Evolutionary conservation across 1,140 invertebrate species (phyloP).

Genomic region (Ceratina calcarata): DNA sequence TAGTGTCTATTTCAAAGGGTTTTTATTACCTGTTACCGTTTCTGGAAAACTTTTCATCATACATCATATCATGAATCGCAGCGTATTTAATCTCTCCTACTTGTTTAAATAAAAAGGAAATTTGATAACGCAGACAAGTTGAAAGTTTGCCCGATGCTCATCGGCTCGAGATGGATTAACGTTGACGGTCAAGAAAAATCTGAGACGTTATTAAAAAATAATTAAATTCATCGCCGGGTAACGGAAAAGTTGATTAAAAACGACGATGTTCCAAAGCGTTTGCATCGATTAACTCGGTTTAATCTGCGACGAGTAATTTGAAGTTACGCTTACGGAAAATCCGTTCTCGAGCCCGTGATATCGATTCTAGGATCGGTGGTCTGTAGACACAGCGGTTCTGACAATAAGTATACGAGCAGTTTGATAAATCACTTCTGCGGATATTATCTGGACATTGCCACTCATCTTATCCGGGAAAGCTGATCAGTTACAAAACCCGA

Average conservation of each 20-base stretch:
- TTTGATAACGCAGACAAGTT: not conserved
- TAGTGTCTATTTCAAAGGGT: too few relatives aligned
- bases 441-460: constrained; percentile 49
- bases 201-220: constrained; percentile 24
- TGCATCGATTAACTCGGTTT: constrained; percentile 10
- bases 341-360: constrained; percentile 20
- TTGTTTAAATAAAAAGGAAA: not conserved
- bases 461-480: constrained; percentile 50
- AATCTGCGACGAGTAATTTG: constrained; percentile 48
- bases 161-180: constrained; percentile 12
- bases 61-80: not conserved
- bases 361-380: constrained; percentile 15
- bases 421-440: constrained; percentile 68
- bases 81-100: not conserved
- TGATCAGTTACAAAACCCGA: constrained; percentile 33
- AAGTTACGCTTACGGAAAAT: constrained; percentile 39
- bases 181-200: not conserved
- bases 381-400: constrained; percentile 24
- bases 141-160: constrained; percentile 14
- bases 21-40: too few relatives aligned
- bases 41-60: too few relatives aligned
- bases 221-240: constrained; percentile 14
- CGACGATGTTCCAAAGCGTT: constrained; percentile 1
- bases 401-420: constrained; percentile 68
- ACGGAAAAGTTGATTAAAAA: constrained; percentile 11